phyloP scores from a whole-genome alignment of 2,113 vertebrate species.

The Phocoena phocoena region DNA sequence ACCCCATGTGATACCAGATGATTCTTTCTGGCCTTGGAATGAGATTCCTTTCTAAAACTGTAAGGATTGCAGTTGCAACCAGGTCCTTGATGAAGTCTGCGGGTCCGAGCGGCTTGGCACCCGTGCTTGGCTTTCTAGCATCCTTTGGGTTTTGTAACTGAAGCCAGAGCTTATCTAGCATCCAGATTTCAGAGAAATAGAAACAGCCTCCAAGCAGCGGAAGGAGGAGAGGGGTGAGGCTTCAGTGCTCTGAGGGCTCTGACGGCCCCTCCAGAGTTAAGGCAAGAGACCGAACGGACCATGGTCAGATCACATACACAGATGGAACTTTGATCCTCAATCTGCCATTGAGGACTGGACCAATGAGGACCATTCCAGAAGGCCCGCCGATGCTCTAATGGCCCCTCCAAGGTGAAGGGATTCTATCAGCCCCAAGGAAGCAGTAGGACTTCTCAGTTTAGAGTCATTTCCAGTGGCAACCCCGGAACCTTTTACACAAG shows the following conservation, averaged over 20 bases:
- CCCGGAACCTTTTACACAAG: neutral
- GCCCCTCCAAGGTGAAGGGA: neutral
- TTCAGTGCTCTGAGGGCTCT: neutral
- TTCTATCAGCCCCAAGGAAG: neutral
- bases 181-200: neutral
- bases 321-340: neutral
- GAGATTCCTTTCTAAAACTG: slow-evolving; percentile 60
- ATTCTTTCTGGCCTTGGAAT: slow-evolving; percentile 48
- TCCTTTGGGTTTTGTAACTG: slow-evolving; percentile 32
- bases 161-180: slow-evolving; percentile 37
- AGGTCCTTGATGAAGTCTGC: neutral
- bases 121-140: neutral
- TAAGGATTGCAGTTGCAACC: slow-evolving; percentile 22
- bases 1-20: neutral
- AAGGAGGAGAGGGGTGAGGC: neutral
- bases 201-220: neutral
- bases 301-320: neutral
- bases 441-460: neutral
- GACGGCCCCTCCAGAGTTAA: neutral
- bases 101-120: slow-evolving; percentile 19
- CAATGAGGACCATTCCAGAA: neutral
- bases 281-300: neutral
- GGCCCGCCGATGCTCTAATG: neutral
- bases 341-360: neutral
- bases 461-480: neutral